A percentile compares a stretch with the other conserved stretches of the same genome.
Evolutionary conservation across 2,888 invertebrate species (phyloP).

Genomic region (Argyra leucocephala): DNA sequence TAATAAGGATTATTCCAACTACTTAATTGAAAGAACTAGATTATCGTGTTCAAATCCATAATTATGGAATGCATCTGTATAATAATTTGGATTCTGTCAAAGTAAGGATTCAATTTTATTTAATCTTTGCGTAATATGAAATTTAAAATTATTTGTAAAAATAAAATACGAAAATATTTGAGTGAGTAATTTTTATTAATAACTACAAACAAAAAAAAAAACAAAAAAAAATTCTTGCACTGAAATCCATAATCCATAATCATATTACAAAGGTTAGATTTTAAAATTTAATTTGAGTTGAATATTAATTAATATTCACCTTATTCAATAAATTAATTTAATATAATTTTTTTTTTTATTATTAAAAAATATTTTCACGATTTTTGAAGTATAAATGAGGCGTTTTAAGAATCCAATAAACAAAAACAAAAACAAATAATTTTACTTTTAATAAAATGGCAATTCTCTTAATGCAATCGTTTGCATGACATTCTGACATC

Average conservation of each 20-base stretch:
- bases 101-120: too few species aligned
- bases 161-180: too few species aligned
- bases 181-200: too few species aligned
- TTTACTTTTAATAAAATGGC: neutral
- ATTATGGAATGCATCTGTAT: too few species aligned
- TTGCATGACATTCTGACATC: neutral
- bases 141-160: too few species aligned
- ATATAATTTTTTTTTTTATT: neutral
- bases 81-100: too few species aligned
- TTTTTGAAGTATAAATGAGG: neutral
- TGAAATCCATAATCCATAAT: too few species aligned
- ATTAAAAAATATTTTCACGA: neutral
- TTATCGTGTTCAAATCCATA: too few species aligned
- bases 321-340: neutral
- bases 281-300: neutral
- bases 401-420: neutral
- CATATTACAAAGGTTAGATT: neutral
- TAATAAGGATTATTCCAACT: too few species aligned
- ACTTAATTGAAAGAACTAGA: too few species aligned
- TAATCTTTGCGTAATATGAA: too few species aligned
- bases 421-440: neutral
- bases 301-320: slow-evolving; percentile 4
- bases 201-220: too few species aligned
- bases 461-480: neutral
- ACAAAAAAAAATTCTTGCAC: neutral